phyloP scores from a whole-genome alignment of 2,113 vertebrate genomes.

The Rhagologus leucostigma region DNA sequence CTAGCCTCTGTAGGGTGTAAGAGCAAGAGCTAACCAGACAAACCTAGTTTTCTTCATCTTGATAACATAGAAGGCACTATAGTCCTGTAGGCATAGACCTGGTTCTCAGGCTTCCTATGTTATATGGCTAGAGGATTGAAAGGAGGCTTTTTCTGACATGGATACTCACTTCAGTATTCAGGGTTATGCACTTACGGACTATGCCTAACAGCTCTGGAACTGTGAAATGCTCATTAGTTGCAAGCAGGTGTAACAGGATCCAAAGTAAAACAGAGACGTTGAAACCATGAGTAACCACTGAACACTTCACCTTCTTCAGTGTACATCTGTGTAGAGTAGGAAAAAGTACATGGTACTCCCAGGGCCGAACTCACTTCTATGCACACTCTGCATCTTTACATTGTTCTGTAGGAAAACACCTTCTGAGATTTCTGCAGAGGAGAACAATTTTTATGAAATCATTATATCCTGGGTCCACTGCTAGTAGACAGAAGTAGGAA shows the following conservation, averaged over 20 bases:
- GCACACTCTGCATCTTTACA: not conserved
- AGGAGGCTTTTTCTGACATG: not conserved
- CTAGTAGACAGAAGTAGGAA: not conserved
- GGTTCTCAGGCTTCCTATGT: not conserved
- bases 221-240: not conserved
- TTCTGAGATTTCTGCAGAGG: not conserved
- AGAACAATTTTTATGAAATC: not conserved
- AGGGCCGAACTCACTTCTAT: not conserved
- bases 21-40: not conserved
- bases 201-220: not conserved
- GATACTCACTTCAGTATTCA: not conserved
- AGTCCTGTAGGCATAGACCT: not conserved
- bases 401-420: not conserved
- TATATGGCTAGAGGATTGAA: not conserved
- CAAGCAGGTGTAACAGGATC: not conserved
- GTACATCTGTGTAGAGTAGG: accelerated
- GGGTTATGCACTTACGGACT: not conserved
- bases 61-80: not conserved
- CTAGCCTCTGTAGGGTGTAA: not conserved
- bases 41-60: not conserved
- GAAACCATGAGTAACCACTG: not conserved
- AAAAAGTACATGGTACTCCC: not conserved
- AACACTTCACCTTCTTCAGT: not conserved
- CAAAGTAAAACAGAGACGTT: not conserved
- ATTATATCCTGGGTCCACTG: not conserved